Percentiles rank a stretch among this genome's conserved stretches.
phyloP scores from a whole-genome alignment of 2,888 invertebrate species.

The Hydrotaea cyrtoneurina region DNA sequence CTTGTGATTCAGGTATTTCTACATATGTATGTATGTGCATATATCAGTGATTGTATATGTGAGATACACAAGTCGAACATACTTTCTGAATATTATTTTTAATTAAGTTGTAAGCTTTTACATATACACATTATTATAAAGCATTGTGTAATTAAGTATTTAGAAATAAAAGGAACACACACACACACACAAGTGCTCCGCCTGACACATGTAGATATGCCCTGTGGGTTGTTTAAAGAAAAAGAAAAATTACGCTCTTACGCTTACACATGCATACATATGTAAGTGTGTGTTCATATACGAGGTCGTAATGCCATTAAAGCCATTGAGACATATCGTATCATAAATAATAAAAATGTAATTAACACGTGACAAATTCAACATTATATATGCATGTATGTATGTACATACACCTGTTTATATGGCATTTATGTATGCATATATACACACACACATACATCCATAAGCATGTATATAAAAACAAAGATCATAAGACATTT shows the following conservation, averaged over 20 bases:
- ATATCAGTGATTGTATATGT: too few relatives aligned
- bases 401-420: neutral
- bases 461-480: conserved; percentile 1
- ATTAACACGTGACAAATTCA: conserved; percentile 36
- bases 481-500: conserved; percentile 25
- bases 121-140: neutral
- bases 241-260: neutral
- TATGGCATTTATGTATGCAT: too few relatives aligned
- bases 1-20: too few relatives aligned
- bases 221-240: neutral
- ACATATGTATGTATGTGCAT: too few relatives aligned
- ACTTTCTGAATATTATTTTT: neutral
- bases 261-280: too few relatives aligned
- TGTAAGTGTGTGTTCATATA: neutral
- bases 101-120: neutral
- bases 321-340: conserved; percentile 27
- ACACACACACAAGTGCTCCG: too few relatives aligned
- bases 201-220: neutral
- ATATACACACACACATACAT: neutral
- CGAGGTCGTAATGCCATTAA: conserved; percentile 1
- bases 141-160: neutral
- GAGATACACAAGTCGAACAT: too few relatives aligned
- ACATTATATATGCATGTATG: conserved; percentile 10
- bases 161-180: neutral
- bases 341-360: conserved; percentile 38